phyloP scores from a whole-genome alignment of 2,113 vertebrate genomes.

The Prunella himalayana region DNA sequence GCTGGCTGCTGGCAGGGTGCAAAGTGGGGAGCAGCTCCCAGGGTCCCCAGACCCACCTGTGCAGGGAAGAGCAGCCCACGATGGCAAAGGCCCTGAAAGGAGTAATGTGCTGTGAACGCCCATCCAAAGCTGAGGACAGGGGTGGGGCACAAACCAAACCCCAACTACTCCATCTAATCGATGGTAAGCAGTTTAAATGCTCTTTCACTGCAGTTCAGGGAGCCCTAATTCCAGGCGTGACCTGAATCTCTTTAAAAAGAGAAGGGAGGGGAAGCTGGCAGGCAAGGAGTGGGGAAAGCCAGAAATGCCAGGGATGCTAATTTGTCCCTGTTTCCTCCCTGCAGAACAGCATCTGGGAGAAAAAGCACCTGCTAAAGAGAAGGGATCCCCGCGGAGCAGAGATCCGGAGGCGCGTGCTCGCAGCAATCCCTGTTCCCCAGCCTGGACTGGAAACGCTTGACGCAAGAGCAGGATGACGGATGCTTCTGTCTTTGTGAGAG shows the following conservation, averaged over 20 bases:
- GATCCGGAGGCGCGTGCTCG: rapidly evolving
- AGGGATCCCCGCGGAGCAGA: background rate
- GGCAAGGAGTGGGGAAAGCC: background rate
- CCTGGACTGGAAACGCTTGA: background rate
- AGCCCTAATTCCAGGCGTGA: slow-evolving; percentile 55
- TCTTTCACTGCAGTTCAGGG: slow-evolving; percentile 1
- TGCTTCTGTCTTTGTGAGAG: background rate
- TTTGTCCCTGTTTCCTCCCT: background rate
- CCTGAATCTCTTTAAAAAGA: slow-evolving; percentile 38
- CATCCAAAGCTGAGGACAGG: background rate
- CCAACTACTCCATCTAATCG: background rate
- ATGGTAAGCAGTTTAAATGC: slow-evolving; percentile 38
- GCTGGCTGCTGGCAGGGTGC: background rate
- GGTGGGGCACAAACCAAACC: background rate
- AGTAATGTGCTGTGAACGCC: rapidly evolving
- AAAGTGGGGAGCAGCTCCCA: background rate
- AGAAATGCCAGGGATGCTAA: background rate
- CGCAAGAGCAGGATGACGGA: background rate
- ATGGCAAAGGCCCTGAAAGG: background rate
- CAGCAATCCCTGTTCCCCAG: background rate
- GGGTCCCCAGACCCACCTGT: background rate
- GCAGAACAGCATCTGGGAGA: background rate
- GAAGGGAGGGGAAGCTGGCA: background rate
- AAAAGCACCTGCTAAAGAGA: background rate
- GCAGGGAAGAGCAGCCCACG: background rate